Evolutionary conservation across 2,113 vertebrate species (phyloP).

Genomic region (Antennarius striatus): DNA sequence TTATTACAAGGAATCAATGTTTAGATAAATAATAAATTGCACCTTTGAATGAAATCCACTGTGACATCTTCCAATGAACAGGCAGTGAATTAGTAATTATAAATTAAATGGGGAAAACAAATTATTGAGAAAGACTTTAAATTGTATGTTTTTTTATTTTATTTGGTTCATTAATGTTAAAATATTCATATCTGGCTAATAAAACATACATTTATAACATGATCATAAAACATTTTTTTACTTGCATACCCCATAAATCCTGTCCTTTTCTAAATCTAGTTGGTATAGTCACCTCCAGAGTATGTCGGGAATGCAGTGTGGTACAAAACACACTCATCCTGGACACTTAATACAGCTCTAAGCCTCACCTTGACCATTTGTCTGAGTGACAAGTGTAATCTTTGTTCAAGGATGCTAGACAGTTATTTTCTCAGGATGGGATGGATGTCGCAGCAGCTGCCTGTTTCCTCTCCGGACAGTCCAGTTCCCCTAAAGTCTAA

Average conservation of each 20-base stretch:
- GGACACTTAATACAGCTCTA: slow-evolving; percentile 45
- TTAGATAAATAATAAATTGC: too few species aligned
- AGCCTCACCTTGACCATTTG: slow-evolving; percentile 49
- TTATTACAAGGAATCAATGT: too few species aligned
- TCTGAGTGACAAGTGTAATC: slow-evolving; percentile 38
- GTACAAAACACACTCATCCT: slow-evolving; percentile 15
- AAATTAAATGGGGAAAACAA: too few species aligned
- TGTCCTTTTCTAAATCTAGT: too few species aligned
- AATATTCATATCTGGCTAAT: not conserved
- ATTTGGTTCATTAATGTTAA: not conserved
- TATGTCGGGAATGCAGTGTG: slow-evolving; percentile 24
- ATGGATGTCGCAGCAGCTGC: not conserved
- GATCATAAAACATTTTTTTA: too few species aligned
- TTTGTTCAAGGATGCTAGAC: slow-evolving; percentile 23
- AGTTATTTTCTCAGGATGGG: not conserved
- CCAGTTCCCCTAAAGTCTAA: not conserved
- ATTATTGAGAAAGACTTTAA: too few species aligned
- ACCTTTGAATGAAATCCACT: too few species aligned
- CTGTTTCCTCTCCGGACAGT: not conserved
- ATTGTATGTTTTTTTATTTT: not conserved
- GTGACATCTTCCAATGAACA: too few species aligned
- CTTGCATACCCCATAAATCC: not conserved
- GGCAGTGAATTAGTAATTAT: too few species aligned
- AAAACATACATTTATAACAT: too few species aligned
- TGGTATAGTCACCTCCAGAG: not conserved